Evolutionary conservation across 2,113 vertebrate genomes (phyloP), one percentile per base, ranked within the genome.

Genomic region (Paratilapia polleni): DNA sequence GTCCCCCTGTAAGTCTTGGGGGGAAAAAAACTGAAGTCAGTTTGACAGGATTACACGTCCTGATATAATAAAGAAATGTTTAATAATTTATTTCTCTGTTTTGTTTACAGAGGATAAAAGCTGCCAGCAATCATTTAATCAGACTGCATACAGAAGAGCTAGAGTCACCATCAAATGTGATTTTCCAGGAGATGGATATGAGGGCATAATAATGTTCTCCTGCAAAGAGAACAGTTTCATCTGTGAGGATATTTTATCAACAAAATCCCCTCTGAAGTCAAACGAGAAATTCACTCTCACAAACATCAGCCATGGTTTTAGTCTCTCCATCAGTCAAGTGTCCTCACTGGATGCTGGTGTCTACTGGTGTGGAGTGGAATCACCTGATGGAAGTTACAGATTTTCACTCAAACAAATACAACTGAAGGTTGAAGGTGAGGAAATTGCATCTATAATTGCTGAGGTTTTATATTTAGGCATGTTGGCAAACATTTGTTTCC

Each of bases 281-380:
- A 47, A 49, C 0, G 24, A 2, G 19, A 12, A 1, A 5, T 3
- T 85, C 1, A 24, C 3, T 17, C 47, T 81, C 24, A 60, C 20
- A n/a, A 2, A 60, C 10, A 61, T 11, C 11, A 9, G 1, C 2
- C 34, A 1, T 4, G 8, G 15, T 34, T 61, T 77, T 4, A 60
- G 0, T 1, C 0, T 86, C 17, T 79, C 85, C 81, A n/a, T 91
- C 78, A 84, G 12, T 17, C 1, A 52, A 0, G 41, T 89, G 43
- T 80, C 61, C 14, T 8, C 7, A 28, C 0, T 13, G 2, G 2
- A 86, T 0, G 24, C 0, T 36, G 86, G 78, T 20, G 17, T 36
- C 36, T 91, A 91, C 83, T 82, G 86, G 81, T 90, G 88, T 59
- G 76, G 81, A 47, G 2, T 20, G 4, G 12, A 20, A n/a, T 8